Base-by-base conservation (phyloP, 2,888 invertebrate genomes). In the Drosophila phalerata region DNA sequence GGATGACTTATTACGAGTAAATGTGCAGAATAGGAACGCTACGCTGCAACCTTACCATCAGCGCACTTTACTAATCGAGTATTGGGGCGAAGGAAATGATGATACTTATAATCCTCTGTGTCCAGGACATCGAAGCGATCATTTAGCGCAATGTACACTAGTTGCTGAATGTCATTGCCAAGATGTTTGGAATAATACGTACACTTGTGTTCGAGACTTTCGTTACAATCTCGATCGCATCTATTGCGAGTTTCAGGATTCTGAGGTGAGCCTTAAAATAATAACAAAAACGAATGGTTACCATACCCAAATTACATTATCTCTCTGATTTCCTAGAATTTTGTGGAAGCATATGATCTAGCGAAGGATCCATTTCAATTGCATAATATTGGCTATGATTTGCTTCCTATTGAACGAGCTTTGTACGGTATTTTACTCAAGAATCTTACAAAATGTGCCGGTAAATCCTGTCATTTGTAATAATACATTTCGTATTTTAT, bases 151-250 rank as follows among this genome's bases (percentile, higher is more conserved):
- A 88, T 97, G 97, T 83, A 93, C 93, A 22, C 91, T 92, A 4
- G 93, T 94, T 10, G 94, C 94, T 73, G 95, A 94, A 48, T 98
- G 98, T 91, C 97, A 97, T 83, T 98, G 98, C 88, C 96, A 97
- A 90, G 98, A 98, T 91, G 93, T 95, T 0, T 94, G 92, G 81
- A 98, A 98, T 91, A 98, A 98, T 90, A 97, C 97, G 0, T 98
- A 95, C 87, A 93, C 93, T 0, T 98, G 98, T 87, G 88, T 97
- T n/a, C 92, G 97, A 32, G 94, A 95, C 80, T 91, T 97, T 51
- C 93, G 94, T 0, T 84, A 93, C 55, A 74, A 79, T 9, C 78
- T 83, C 5, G 79, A 92, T 78, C 90, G 92, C 45, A 88, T 94
- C 38, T 93, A 92, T 81, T 94, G 94, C 72, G 91, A 93, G 71